A percentile compares a stretch with the other conserved stretches of the same genome.
Evolutionary conservation across 2,113 vertebrate genomes (phyloP).

Genomic region (Tretioscincus oriximinensis): DNA sequence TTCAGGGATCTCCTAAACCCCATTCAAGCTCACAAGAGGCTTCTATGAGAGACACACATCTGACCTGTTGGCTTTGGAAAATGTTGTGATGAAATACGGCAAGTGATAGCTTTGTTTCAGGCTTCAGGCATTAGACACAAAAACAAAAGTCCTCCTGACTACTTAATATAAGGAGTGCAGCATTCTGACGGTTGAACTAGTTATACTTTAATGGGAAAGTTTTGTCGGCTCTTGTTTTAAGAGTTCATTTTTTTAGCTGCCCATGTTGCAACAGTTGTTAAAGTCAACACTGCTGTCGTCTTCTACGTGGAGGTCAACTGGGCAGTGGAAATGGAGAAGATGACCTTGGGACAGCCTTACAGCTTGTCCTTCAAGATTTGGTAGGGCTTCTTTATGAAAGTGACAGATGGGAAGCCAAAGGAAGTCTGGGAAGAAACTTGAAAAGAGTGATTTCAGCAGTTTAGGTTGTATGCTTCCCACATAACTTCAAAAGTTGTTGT

Average conservation of each 20-base stretch:
- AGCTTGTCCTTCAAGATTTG: not conserved
- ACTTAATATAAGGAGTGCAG: not conserved
- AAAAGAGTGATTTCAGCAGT: not conserved
- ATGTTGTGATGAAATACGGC: not conserved
- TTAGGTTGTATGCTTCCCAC: not conserved
- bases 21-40: not conserved
- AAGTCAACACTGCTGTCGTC: not conserved
- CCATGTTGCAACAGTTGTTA: not conserved
- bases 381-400: not conserved
- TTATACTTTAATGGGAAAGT: not conserved
- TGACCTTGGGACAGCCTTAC: slow-evolving; percentile 16
- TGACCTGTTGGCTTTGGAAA: not conserved
- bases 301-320: slow-evolving; percentile 11
- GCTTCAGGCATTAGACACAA: not conserved
- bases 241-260: not conserved
- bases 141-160: too few species aligned
- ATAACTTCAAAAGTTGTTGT: not conserved
- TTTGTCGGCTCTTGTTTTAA: not conserved
- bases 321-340: not conserved
- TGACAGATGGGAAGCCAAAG: not conserved
- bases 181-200: not conserved
- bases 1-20: not conserved
- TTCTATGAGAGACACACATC: not conserved
- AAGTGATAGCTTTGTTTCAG: not conserved
- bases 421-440: not conserved